Base-by-base conservation (phyloP, 2,797 vertebrate species). In the Bryconaethiops microstoma region DNA sequence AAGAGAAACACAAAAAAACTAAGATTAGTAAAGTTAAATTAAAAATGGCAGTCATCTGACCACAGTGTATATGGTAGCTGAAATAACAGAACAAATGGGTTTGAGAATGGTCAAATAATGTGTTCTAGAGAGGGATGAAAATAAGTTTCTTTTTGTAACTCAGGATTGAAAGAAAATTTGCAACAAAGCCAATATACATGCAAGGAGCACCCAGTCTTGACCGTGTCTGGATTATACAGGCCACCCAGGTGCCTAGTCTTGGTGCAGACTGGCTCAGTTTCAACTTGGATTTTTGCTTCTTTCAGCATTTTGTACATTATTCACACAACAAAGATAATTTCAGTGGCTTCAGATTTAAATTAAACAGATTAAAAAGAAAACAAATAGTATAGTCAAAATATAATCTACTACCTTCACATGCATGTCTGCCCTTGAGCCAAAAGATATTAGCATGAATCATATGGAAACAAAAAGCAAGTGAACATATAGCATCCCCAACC, bases 221-320 rank as follows among this genome's bases (percentile, higher is more conserved):
- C 83, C 88, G 83, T 4, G 85, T 77, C 87, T 76, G 78, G 84
- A 85, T 74, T 55, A 9, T 82, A 82, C 87, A 40, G 39, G 63
- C 39, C 16, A 65, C 17, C 87, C 85, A 86, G 82, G 87, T 83
- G 50, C 84, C 85, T 82, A 35, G 86, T 87, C 85, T 81, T 70
- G 83, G 89, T 90, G 89, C 88, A 91, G 89, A 90, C 89, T 88
- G 93, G 93, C 94, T 95, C 93, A 93, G 92, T 88, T 93, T 90
- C 85, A 87, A 86, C 88, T 88, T 84, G 63, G 60, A 86, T 85
- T 85, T 88, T 89, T 91, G 87, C 80, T 87, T 89, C 90, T 92
- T 82, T 91, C 87, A 89, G 84, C 89, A 91, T 93, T 87, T 93
- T 95, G 87, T 94, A 95, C 94, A 95, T 92, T 95, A 95, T 95